A percentile compares a stretch with the other conserved stretches of the same genome.
These are phyloP conservation scores for Mantis religiosa DNA, from an alignment of 2,888 invertebrate species.

Conservation along the genomic window DNA sequence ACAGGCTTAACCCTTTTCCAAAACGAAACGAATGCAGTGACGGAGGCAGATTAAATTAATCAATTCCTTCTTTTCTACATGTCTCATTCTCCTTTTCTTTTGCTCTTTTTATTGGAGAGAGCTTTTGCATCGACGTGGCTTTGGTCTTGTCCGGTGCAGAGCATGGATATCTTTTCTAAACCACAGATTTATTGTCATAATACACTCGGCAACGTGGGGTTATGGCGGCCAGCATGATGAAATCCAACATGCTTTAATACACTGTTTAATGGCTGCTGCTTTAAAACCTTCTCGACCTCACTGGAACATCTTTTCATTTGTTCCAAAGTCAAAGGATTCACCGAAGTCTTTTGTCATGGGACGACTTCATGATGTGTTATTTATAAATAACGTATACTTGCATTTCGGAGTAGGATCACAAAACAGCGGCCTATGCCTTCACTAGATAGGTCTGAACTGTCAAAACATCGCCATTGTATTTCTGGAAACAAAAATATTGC, in stretches of 20 bases:
- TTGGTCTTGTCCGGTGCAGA: background rate
- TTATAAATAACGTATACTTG: background rate
- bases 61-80: constrained; percentile 11
- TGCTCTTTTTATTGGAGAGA: background rate
- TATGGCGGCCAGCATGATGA: background rate
- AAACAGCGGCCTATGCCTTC: background rate
- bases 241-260: background rate
- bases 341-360: background rate
- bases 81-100: background rate
- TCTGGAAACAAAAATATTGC: background rate
- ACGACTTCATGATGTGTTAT: background rate
- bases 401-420: background rate
- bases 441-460: background rate
- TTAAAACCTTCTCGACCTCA: background rate
- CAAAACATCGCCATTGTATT: background rate
- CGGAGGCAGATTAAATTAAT: constrained; percentile 19
- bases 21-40: background rate
- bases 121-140: background rate
- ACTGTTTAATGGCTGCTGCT: background rate
- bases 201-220: background rate
- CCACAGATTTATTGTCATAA: constrained; percentile 8
- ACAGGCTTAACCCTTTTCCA: background rate
- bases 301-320: background rate
- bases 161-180: background rate
- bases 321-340: background rate